These are phyloP conservation scores for Anarrhichthys ocellatus DNA, from an alignment of 2,113 vertebrate species.

Conservation along the genomic window DNA sequence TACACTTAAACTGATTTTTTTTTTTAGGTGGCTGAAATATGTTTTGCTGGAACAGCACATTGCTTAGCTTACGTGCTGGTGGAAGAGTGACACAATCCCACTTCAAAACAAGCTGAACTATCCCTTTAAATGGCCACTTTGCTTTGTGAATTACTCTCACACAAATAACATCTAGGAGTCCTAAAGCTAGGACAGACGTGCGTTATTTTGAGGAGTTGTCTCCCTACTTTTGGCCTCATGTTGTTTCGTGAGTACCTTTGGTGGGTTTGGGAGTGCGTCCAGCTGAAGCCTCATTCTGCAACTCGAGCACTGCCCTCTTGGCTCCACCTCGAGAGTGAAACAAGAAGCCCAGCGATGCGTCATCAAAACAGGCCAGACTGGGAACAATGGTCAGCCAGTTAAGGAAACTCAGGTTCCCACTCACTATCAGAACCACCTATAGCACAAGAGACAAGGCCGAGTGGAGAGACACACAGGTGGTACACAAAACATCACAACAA, in stretches of 20 bases:
- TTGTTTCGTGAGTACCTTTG: constrained; percentile 72
- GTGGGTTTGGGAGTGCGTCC: constrained; percentile 27
- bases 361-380: constrained; percentile 93
- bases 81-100: not conserved
- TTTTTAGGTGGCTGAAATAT: too few relatives aligned
- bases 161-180: too few relatives aligned
- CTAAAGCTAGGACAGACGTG: too few relatives aligned
- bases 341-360: constrained; percentile 84
- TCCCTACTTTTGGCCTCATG: not conserved
- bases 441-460: not conserved
- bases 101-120: too few relatives aligned
- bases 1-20: too few relatives aligned
- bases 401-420: constrained; percentile 96
- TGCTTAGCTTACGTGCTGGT: not conserved
- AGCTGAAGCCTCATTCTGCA: constrained; percentile 69
- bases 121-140: not conserved
- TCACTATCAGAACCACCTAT: constrained; percentile 89
- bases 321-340: constrained; percentile 77
- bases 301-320: constrained; percentile 67
- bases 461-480: not conserved
- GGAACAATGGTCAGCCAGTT: constrained; percentile 98
- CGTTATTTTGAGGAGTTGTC: too few relatives aligned
- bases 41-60: too few relatives aligned
- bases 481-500: not conserved
- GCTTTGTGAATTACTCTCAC: too few relatives aligned